Base-by-base conservation (phyloP, 1,140 invertebrate genomes). In the Hycleus phaleratus region DNA sequence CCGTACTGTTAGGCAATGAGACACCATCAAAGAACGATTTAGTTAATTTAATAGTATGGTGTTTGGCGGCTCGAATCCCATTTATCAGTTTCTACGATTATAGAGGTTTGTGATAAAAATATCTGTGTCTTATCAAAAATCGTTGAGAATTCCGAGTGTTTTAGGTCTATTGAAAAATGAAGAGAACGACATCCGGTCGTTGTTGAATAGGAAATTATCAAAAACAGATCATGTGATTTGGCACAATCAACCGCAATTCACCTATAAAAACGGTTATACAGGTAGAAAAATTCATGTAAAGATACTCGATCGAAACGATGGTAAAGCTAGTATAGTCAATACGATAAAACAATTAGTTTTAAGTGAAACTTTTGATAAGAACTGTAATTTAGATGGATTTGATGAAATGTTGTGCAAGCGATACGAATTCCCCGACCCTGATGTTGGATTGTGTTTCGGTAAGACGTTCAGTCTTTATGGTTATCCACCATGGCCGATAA, bases 31-130 rank as follows among this genome's bases (percentile, higher is more conserved):
- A 75, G 24, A 46, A 63, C 26, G 77, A 81, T 66, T 71, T 86
- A 51, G 77, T 80, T 38, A 80, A 77, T 46, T 65, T 88, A 44
- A 76, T 86, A 46, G 73, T 80, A 12, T 88, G 85, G 85, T 82
- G 81, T 71, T 68, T 85, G 25, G 73, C 78, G 26, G 74, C 80
- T 60, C 81, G 81, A 63, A 80, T 87, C 63, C 75, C 81, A 44
- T 83, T 78, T 71, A 70, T 88, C 63, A 87, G 81, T 67, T 85
- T 88, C 66, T 83, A 86, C 70, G 85, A 87, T 73, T 73, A 80
- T 66, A 79, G 79, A 76, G 85, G 86, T 56, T 58, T 45, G 56
- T 38, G 38, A 11, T n/a, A 42, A 42, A 10, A 4, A 42, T 7
- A 42, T 42, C 4, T 7, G 10, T 11, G 11, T 0, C 11, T 57